Conservation (phyloP, 2,888 invertebrate species). For the Caenorhabditis sp. region DNA sequence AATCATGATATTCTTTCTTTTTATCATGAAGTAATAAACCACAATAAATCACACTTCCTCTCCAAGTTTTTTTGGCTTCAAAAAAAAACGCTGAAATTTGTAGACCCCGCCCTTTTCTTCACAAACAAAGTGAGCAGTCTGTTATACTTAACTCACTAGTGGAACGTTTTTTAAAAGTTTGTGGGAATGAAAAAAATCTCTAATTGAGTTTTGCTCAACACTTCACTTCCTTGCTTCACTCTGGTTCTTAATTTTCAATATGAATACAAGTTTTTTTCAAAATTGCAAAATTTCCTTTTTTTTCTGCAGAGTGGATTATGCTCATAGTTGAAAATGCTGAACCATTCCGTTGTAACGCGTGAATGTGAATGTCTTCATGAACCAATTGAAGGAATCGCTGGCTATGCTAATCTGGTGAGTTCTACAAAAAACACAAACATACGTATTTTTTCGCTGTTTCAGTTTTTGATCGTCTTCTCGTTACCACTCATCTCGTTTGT, state of each 20-base stretch:
- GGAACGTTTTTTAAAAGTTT: too few relatives aligned
- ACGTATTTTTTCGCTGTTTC: conserved; percentile 21
- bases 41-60: background rate
- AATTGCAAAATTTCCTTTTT: background rate
- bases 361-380: conserved; percentile 52
- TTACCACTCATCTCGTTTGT: conserved; percentile 55
- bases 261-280: background rate
- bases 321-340: conserved; percentile 1
- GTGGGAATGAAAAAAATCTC: too few relatives aligned
- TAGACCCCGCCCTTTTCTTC: background rate
- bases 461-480: conserved; percentile 49
- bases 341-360: conserved; percentile 40
- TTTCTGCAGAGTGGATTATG: background rate
- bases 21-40: background rate
- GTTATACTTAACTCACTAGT: too few relatives aligned
- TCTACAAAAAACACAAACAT: conserved; percentile 7
- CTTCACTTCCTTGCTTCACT: too few relatives aligned
- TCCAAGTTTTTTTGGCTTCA: background rate
- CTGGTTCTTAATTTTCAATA: too few relatives aligned
- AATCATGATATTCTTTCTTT: too few relatives aligned
- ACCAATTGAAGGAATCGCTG: conserved; percentile 40
- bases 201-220: too few relatives aligned
- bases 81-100: background rate
- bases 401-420: conserved; percentile 42
- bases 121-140: too few relatives aligned